Evolutionary conservation across 2,797 vertebrate genomes (phyloP), one percentile per base, ranked within the genome.

Genomic region (Gouania willdenowi): DNA sequence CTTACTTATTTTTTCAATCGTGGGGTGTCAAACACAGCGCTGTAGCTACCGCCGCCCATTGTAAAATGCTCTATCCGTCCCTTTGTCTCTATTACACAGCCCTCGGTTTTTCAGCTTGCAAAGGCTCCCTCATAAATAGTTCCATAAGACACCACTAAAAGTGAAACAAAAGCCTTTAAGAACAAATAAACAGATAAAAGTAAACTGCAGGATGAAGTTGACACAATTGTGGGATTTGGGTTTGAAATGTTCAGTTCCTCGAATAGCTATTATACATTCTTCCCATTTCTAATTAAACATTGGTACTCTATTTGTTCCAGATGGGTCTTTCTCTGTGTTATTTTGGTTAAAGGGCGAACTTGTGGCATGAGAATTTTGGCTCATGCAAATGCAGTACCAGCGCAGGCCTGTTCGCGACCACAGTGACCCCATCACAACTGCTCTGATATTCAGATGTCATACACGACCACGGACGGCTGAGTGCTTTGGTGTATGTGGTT

Each of bases 271-370:
- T 54, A 29, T 78, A 65, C 60, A 79, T 79, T 88, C 86, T 83
- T 82, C 60, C 56, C 71, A 65, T 46, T 79, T 90, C 60, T 91
- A 92, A 93, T 92, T 90, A 92, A 91, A 86, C 61, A 36, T 74
- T 66, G 76, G n/a, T 54, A 28, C 65, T 79, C 91, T 86, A 89
- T 89, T 83, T 88, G 65, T 91, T 93, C 91, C 92, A 91, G 88
- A 92, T 81, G 77, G 37, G 60, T 49, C 43, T 24, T 42, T 83
- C 79, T 83, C 79, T 78, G 68, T 85, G 82, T 82, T 77, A 61
- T 76, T 84, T 68, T 38, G 70, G 74, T 77, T 14, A 66, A 71
- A n/a, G n/a, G 59, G 77, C 51, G 74, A 75, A 43, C 54, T 50
- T 72, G 51, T 49, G 62, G 61, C 83, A 77, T 65, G 66, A 59